A percentile compares a stretch with the other conserved stretches of the same genome.
phyloP scores from a whole-genome alignment of 2,888 invertebrate species.

The Lasioglossum zephyrum region DNA sequence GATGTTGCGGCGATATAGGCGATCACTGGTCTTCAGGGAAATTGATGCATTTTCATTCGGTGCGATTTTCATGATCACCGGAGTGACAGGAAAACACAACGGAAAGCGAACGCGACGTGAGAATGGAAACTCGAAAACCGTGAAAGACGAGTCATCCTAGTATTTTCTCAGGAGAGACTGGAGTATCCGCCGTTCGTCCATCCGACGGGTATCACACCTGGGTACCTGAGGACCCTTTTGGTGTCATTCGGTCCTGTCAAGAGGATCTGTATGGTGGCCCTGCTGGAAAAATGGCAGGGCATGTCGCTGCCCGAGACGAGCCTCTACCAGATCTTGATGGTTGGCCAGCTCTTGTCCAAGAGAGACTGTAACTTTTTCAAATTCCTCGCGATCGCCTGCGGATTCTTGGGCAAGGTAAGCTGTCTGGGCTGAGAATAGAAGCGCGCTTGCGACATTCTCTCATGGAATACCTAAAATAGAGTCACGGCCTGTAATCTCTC shows the following conservation, averaged over 20 bases:
- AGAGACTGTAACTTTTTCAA: constrained; percentile 74
- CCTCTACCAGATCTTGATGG: constrained; percentile 77
- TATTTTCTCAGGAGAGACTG: constrained; percentile 81
- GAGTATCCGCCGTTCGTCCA: constrained; percentile 90
- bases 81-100: background rate
- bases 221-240: constrained; percentile 90
- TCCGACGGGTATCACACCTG: constrained; percentile 91
- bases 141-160: background rate
- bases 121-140: background rate
- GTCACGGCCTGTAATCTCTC: constrained; percentile 1
- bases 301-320: constrained; percentile 74
- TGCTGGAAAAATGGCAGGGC: constrained; percentile 77
- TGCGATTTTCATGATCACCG: background rate
- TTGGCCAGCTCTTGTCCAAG: constrained; percentile 69
- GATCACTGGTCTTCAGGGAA: background rate
- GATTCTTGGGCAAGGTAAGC: constrained; percentile 79
- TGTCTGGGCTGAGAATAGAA: constrained; percentile 40
- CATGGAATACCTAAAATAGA: constrained; percentile 51
- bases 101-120: background rate
- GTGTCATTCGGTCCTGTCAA: constrained; percentile 87
- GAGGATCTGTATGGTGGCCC: constrained; percentile 64
- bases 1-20: background rate
- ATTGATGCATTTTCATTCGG: background rate
- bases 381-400: constrained; percentile 80
- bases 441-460: constrained; percentile 25